phyloP scores from a whole-genome alignment of 2,888 invertebrate genomes.

The Phymatocera aterrima region DNA sequence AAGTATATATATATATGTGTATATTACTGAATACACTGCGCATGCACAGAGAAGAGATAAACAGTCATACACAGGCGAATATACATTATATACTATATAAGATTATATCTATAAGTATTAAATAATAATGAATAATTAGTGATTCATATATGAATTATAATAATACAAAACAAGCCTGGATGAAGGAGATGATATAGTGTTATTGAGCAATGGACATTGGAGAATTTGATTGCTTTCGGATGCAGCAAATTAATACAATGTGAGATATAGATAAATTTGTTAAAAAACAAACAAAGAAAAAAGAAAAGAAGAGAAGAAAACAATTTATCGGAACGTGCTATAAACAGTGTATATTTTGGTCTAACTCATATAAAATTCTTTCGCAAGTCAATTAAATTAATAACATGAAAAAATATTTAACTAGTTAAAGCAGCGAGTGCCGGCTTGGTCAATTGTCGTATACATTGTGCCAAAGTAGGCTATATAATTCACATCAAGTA shows the following conservation, averaged over 20 bases:
- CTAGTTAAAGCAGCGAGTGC: constrained; percentile 69
- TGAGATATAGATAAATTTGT: constrained; percentile 33
- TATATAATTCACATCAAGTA: constrained; percentile 54
- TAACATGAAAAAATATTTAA: constrained; percentile 58
- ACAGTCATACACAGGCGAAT: neutral
- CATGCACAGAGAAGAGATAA: neutral
- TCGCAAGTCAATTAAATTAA: constrained; percentile 74
- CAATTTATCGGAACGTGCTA: constrained; percentile 38
- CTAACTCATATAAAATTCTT: constrained; percentile 66
- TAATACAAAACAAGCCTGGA: constrained; percentile 21
- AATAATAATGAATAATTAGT: constrained; percentile 26
- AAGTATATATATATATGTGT: neutral
- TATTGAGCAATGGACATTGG: constrained; percentile 44
- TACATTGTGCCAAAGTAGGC: constrained; percentile 73
- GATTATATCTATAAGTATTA: constrained; percentile 23
- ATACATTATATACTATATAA: neutral
- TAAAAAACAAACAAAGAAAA: constrained; percentile 15
- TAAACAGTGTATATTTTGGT: constrained; percentile 56
- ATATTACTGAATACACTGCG: neutral
- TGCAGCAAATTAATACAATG: constrained; percentile 41
- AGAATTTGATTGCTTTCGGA: constrained; percentile 31
- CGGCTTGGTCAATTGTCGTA: constrained; percentile 64
- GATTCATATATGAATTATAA: constrained; percentile 32
- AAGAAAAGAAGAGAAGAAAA: constrained; percentile 7
- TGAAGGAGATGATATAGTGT: constrained; percentile 22